Conservation (phyloP, 2,113 vertebrate species). For the Apus apus region DNA sequence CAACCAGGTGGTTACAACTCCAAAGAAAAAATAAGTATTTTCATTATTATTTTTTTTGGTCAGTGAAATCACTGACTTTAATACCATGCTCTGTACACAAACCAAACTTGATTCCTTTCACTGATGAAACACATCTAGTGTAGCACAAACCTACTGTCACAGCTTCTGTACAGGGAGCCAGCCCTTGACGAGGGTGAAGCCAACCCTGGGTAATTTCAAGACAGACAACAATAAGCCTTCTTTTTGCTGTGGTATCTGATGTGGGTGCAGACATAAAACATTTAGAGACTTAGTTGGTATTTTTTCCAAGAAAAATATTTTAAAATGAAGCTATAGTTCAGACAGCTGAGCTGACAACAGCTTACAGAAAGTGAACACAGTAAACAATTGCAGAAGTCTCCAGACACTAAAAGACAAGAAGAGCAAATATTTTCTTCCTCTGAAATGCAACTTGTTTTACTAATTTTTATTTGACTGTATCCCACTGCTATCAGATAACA, state of each 20-base stretch:
- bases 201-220: conserved; percentile 30
- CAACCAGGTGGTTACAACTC: neutral
- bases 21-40: neutral
- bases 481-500: neutral
- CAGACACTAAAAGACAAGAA: conserved; percentile 50
- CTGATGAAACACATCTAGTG: neutral
- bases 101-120: neutral
- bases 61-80: conserved; percentile 33
- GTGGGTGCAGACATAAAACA: conserved; percentile 40
- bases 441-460: conserved; percentile 60
- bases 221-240: neutral
- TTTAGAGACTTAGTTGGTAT: conserved; percentile 4
- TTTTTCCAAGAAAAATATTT: conserved; percentile 66
- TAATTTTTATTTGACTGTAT: conserved; percentile 62
- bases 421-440: conserved; percentile 38
- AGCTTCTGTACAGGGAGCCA: neutral
- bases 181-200: conserved; percentile 46
- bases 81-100: neutral
- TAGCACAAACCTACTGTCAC: conserved; percentile 22
- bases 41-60: neutral
- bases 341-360: conserved; percentile 70
- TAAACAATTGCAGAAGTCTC: conserved; percentile 65
- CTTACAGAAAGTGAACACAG: conserved; percentile 56
- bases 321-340: conserved; percentile 67
- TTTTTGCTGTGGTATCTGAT: conserved; percentile 33